These are phyloP conservation scores for Ferrisia virgata DNA, from an alignment of 2,888 invertebrate genomes.

Conservation along the genomic window DNA sequence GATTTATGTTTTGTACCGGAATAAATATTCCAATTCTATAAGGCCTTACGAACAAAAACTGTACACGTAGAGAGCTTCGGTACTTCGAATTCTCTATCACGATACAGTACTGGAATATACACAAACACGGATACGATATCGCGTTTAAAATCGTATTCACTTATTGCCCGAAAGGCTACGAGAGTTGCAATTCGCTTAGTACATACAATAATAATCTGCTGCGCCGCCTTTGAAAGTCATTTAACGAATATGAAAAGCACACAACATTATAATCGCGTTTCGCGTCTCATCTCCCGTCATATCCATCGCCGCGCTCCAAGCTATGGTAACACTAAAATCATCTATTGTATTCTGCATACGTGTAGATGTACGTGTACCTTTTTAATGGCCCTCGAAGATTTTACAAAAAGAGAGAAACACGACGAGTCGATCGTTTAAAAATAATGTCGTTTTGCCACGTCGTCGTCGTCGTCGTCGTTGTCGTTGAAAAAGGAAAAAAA, in stretches of 20 bases:
- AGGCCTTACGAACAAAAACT: no score
- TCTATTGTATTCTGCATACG: no score
- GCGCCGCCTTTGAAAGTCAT: constrained; percentile 15
- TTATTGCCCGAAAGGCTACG: background rate
- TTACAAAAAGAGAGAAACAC: no score
- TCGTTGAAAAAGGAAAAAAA: background rate
- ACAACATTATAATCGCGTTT: constrained; percentile 2
- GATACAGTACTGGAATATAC: no score
- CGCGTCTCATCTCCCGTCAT: background rate
- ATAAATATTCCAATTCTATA: no score
- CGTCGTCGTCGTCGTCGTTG: no score
- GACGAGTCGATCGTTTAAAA: background rate
- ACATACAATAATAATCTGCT: background rate
- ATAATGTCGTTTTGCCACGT: background rate
- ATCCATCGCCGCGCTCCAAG: background rate
- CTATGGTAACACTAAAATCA: no score
- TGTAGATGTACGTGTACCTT: no score
- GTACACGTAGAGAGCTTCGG: no score
- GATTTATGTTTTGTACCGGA: no score
- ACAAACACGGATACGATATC: background rate
- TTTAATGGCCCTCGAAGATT: no score
- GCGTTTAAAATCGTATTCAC: background rate
- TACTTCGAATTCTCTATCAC: background rate
- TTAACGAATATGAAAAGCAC: constrained; percentile 26
- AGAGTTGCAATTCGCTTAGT: background rate